These are phyloP conservation scores for Tupaia chinensis DNA, from an alignment of 2,113 vertebrate species.

Conservation along the genomic window DNA sequence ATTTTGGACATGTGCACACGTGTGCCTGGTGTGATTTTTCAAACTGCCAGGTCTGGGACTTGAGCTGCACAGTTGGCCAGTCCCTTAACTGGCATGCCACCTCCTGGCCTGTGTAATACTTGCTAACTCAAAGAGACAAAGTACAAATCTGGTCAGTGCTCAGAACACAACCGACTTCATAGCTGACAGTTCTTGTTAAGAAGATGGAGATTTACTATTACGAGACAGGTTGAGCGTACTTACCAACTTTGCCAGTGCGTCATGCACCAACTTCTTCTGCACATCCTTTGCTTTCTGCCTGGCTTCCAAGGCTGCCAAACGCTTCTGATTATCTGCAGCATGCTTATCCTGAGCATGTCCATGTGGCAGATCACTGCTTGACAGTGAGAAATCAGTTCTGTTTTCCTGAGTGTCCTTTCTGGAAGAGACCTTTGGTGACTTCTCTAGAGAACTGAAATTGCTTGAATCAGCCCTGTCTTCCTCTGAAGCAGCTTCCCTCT, in stretches of 20 bases:
- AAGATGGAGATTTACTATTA: too few species aligned
- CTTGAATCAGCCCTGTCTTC: not conserved
- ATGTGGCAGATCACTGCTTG: not conserved
- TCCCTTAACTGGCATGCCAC: too few species aligned
- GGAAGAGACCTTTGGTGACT: not conserved
- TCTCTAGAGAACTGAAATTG: not conserved
- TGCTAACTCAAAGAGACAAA: slow-evolving; percentile 15
- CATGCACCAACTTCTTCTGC: slow-evolving; percentile 93
- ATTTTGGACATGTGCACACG: too few species aligned
- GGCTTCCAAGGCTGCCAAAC: slow-evolving; percentile 93
- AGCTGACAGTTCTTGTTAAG: not conserved
- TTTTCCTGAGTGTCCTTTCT: slow-evolving; percentile 4
- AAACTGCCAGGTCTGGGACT: too few species aligned
- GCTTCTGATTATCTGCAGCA: slow-evolving; percentile 91
- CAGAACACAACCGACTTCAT: not conserved
- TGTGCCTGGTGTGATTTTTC: too few species aligned
- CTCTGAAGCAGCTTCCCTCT: not conserved
- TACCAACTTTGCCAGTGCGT: slow-evolving; percentile 93
- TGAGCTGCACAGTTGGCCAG: too few species aligned
- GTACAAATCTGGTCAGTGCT: not conserved
- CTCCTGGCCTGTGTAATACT: too few species aligned
- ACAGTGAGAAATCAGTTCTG: not conserved
- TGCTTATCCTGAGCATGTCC: slow-evolving; percentile 81
- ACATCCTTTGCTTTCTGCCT: slow-evolving; percentile 89
- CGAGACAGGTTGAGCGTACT: slow-evolving; percentile 46